These are phyloP conservation scores for Melinopterus prodromus DNA, from an alignment of 2,888 invertebrate species.

Conservation along the genomic window DNA sequence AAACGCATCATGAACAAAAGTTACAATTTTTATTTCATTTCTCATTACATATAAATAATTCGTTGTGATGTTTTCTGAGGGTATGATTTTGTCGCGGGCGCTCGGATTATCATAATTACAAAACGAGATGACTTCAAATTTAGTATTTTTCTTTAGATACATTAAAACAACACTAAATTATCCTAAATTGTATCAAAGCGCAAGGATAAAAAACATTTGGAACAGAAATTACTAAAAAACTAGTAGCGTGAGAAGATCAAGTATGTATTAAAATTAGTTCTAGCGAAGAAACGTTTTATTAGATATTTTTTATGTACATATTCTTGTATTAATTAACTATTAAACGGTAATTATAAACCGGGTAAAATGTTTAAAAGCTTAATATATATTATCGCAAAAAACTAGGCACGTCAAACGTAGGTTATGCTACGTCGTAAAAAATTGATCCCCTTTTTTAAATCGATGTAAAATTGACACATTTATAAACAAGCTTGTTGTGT, in stretches of 20 bases:
- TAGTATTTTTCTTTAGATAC: no score
- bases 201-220: neutral
- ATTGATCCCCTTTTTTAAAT: conserved; percentile 23
- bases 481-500: neutral
- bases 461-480: conserved; percentile 23
- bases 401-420: conserved; percentile 22
- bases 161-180: no score
- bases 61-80: no score
- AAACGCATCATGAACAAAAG: no score
- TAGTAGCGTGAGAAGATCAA: neutral
- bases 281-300: neutral
- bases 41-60: no score
- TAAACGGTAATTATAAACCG: neutral
- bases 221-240: neutral
- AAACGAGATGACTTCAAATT: no score
- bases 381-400: conserved; percentile 19
- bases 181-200: no score
- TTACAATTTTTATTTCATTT: no score
- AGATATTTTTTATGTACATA: neutral
- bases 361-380: conserved; percentile 7
- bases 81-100: no score
- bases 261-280: neutral
- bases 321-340: neutral
- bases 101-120: no score
- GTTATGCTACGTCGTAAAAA: conserved; percentile 17